Evolutionary conservation across 2,888 invertebrate genomes (phyloP), one percentile per base, ranked within the genome.

Genomic region (Synergus japonicus): DNA sequence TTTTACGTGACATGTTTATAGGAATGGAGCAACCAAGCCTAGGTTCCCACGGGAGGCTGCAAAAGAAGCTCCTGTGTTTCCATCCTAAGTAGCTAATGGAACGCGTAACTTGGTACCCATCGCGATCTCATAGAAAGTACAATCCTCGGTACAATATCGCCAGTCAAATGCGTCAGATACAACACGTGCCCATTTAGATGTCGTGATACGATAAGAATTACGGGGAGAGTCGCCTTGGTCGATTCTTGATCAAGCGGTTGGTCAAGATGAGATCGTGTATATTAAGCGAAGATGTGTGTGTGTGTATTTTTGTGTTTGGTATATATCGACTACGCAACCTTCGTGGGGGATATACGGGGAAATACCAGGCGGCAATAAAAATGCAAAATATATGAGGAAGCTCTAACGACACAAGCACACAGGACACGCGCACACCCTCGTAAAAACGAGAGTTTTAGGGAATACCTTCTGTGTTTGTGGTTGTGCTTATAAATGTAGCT

Each of bases 341-440:
- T 73, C 73, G 49, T 67, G 13, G 49, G 29, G 37, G 73, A 54
- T 49, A 54, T 66, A 66, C 65, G 82, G 85, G 85, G 85, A 84
- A 82, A 82, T 83, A 86, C 83, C 85, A 79, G 81, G 82, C 84
- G 86, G 87, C 87, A 88, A 89, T 88, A 90, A 90, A 90, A 89
- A 90, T 89, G 90, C 88, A 89, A 89, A 90, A 89, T 89, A 87
- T 88, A 88, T 86, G 85, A 86, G 78, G 76, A 78, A 78, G 43
- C 79, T 84, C 84, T 84, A 86, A 85, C 87, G 84, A 83, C 85
- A 84, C 86, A 87, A 87, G 83, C 83, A 82, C 82, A 85, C 66
- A 76, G 46, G 82, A 78, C 82, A 79, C 79, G 79, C 80, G 79
- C 78, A 63, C 83, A 84, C 87, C 85, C 87, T 86, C 85, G 83